These are phyloP conservation scores for Conus betulinus DNA, from an alignment of 1,140 invertebrate species.

Conservation along the genomic window DNA sequence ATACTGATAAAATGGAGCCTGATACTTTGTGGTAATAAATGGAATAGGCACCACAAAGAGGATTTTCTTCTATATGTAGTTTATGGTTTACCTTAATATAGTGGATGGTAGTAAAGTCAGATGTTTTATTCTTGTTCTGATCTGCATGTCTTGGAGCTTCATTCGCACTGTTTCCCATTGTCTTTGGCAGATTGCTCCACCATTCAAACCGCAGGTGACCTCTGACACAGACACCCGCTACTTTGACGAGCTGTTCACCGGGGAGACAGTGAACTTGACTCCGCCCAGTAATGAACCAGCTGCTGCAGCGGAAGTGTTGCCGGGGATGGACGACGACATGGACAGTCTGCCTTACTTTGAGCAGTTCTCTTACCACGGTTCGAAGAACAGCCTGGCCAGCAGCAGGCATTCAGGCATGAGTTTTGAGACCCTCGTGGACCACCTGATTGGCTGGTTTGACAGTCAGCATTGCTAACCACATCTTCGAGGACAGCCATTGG, in stretches of 20 bases:
- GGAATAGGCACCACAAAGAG: no score
- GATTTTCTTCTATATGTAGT: no score
- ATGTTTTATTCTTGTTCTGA: no score
- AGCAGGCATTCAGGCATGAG: conserved; percentile 61
- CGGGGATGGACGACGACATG: conserved; percentile 65
- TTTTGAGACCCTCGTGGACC: conserved; percentile 65
- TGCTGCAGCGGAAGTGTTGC: conserved; percentile 40
- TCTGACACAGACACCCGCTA: conserved; percentile 98
- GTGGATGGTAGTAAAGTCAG: no score
- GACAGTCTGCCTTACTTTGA: conserved; percentile 68
- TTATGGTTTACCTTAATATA: no score
- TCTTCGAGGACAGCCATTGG: no score
- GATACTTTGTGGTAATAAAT: no score
- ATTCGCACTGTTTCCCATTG: background rate
- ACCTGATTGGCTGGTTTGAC: conserved; percentile 40
- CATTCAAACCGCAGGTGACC: conserved; percentile 96
- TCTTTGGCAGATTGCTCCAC: conserved; percentile 76
- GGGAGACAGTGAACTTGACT: conserved; percentile 96
- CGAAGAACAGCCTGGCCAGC: conserved; percentile 61
- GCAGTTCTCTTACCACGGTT: conserved; percentile 72
- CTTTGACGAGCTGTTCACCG: conserved; percentile 99
- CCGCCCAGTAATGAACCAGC: conserved; percentile 79
- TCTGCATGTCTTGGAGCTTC: no score
- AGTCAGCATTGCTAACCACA: no score
- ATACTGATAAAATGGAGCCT: no score